Evolutionary conservation across 2,113 vertebrate genomes (phyloP).

Genomic region (Sceloporus tristichus): DNA sequence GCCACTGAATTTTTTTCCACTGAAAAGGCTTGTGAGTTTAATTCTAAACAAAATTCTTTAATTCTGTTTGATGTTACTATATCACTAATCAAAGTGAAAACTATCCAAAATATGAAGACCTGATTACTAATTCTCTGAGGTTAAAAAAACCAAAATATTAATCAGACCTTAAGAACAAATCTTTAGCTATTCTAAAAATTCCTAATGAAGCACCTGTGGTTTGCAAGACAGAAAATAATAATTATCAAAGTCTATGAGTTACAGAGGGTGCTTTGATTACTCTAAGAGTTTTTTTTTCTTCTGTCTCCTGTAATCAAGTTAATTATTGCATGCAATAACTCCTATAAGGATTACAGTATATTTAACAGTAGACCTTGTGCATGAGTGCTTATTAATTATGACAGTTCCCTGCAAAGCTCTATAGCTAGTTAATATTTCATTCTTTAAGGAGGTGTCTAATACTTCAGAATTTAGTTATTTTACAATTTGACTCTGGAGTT

Average conservation of each 20-base stretch:
- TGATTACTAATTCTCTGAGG: conserved; percentile 70
- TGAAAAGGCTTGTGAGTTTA: conserved; percentile 30
- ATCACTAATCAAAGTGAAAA: conserved; percentile 72
- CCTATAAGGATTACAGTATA: conserved; percentile 46
- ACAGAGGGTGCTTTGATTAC: conserved; percentile 65
- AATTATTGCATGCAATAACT: conserved; percentile 68
- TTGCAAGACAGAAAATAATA: conserved; percentile 57
- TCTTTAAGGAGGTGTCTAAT: conserved; percentile 15
- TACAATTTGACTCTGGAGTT: conserved; percentile 14
- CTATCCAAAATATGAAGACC: conserved; percentile 72
- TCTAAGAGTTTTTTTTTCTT: conserved; percentile 52
- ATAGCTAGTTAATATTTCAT: conserved; percentile 9
- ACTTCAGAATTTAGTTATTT: conserved; percentile 7
- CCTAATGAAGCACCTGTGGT: conserved; percentile 64
- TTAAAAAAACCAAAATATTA: conserved; percentile 61
- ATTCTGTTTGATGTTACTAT: conserved; percentile 68
- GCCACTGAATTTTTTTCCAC: background rate
- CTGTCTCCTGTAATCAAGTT: conserved; percentile 68
- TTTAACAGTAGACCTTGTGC: conserved; percentile 53
- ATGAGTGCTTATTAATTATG: conserved; percentile 44
- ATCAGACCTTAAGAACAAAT: conserved; percentile 70
- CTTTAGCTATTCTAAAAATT: conserved; percentile 56
- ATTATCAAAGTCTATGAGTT: conserved; percentile 54
- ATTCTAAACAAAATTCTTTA: conserved; percentile 21
- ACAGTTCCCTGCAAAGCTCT: conserved; percentile 8